phyloP scores from a whole-genome alignment of 37 sponge, comb jelly and placozoan species.

The Cladorhizidae sp. region DNA sequence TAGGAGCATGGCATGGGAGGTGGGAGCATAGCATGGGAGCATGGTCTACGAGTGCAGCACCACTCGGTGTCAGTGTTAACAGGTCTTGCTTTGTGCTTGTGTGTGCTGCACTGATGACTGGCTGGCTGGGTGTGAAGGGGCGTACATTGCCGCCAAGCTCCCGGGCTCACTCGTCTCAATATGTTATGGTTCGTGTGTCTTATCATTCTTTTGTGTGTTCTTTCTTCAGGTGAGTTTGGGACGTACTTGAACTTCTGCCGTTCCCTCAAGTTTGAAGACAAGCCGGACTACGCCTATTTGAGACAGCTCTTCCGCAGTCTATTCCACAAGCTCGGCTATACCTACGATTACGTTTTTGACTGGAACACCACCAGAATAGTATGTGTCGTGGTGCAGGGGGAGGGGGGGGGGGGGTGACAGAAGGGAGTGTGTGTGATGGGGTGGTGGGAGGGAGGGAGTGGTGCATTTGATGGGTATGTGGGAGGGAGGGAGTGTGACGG shows the following conservation, averaged over 20 bases:
- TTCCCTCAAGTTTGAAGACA: constrained; percentile 93
- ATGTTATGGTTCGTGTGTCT: too few relatives aligned
- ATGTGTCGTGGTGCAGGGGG: constrained; percentile 14
- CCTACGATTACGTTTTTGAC: constrained; percentile 98
- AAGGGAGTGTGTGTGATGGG: background rate
- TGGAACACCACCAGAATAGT: constrained; percentile 90
- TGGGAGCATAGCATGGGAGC: too few relatives aligned
- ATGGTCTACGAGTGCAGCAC: too few relatives aligned
- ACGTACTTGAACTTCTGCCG: constrained; percentile 97
- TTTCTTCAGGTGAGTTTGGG: constrained; percentile 90
- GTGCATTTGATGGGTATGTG: too few relatives aligned
- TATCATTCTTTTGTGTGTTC: background rate
- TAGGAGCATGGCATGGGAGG: too few relatives aligned
- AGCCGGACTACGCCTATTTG: constrained; percentile 97
- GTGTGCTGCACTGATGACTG: too few relatives aligned
- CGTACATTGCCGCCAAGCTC: too few relatives aligned
- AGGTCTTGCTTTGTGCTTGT: too few relatives aligned
- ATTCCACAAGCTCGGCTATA: constrained; percentile 93
- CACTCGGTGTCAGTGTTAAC: too few relatives aligned
- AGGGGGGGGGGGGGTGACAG: background rate
- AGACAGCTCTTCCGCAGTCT: constrained; percentile 92
- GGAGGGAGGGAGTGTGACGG: too few relatives aligned
- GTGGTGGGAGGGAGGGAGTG: background rate
- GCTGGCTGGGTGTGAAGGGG: too few relatives aligned
- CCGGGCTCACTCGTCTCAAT: too few relatives aligned